Evolutionary conservation across 1,140 invertebrate species (phyloP).

Genomic region (Diprion similis): DNA sequence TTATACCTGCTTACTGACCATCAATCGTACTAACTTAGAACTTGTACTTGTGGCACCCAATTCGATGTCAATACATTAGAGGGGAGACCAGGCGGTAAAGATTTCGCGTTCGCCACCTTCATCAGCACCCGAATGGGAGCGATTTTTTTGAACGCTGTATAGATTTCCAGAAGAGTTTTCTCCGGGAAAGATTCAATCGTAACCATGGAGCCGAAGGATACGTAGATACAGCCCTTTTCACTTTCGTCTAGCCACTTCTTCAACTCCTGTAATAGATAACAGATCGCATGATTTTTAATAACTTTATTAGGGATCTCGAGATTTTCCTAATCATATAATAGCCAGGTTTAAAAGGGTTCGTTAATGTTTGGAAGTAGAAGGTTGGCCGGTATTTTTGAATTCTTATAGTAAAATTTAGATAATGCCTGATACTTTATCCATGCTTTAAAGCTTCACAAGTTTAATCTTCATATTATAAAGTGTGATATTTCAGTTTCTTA

Average conservation of each 20-base stretch:
- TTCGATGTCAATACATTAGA: conserved; percentile 66
- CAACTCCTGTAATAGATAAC: conserved; percentile 20
- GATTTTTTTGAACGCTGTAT: not conserved
- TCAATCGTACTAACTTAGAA: conserved; percentile 63
- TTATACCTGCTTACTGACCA: not conserved
- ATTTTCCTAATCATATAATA: no score
- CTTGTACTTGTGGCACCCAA: conserved; percentile 71
- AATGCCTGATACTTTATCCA: no score
- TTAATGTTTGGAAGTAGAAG: conserved; percentile 42
- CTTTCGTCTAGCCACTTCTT: conserved; percentile 33
- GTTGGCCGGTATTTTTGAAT: conserved; percentile 59
- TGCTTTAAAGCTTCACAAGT: no score
- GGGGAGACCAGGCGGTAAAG: conserved; percentile 55
- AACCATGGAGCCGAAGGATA: conserved; percentile 28
- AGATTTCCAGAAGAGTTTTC: not conserved
- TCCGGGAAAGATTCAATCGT: conserved; percentile 25
- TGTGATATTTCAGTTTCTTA: no score
- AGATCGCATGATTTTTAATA: no score
- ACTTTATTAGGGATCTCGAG: no score
- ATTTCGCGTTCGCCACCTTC: conserved; percentile 27
- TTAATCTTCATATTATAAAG: no score
- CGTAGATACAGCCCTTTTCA: conserved; percentile 22
- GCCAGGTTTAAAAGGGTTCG: no score
- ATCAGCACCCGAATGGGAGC: not conserved
- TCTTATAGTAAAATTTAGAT: conserved; percentile 32